These are phyloP conservation scores for Sorex fumeus DNA, from an alignment of 2,113 vertebrate species.

Conservation along the genomic window DNA sequence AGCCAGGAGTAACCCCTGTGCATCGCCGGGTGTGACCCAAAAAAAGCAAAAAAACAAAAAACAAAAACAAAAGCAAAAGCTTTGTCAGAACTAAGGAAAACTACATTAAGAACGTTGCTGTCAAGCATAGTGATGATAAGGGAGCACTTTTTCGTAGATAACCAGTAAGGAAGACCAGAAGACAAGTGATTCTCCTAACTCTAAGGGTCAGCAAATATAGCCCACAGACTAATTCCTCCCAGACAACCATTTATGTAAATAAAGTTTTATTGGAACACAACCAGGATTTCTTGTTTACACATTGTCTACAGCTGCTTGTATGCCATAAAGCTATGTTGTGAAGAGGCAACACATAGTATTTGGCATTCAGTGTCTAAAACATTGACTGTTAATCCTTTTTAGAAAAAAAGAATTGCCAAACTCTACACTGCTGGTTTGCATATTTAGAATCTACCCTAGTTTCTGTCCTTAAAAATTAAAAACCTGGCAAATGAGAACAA, in stretches of 20 bases:
- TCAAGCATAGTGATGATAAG: not conserved
- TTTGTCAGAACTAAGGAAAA: not conserved
- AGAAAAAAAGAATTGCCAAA: not conserved
- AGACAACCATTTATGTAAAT: slow-evolving; percentile 10
- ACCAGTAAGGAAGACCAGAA: not conserved
- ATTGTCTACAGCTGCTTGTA: not conserved
- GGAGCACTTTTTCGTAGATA: not conserved
- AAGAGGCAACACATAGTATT: not conserved
- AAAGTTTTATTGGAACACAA: slow-evolving; percentile 12
- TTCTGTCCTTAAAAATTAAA: not conserved
- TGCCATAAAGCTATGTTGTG: not conserved
- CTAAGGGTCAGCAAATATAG: not conserved
- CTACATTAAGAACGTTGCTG: not conserved
- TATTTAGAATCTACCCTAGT: not conserved
- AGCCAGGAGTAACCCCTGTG: too few relatives aligned
- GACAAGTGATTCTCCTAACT: not conserved
- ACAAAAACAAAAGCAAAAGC: too few relatives aligned
- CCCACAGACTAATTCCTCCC: not conserved
- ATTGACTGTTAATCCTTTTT: not conserved
- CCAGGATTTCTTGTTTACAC: not conserved
- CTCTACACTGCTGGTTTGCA: not conserved
- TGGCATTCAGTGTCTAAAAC: not conserved
- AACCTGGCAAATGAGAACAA: not conserved
- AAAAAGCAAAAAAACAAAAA: too few relatives aligned
- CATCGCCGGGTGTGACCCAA: too few relatives aligned